Evolutionary conservation across 2,113 vertebrate genomes (phyloP).

Genomic region (Lagopus muta): DNA sequence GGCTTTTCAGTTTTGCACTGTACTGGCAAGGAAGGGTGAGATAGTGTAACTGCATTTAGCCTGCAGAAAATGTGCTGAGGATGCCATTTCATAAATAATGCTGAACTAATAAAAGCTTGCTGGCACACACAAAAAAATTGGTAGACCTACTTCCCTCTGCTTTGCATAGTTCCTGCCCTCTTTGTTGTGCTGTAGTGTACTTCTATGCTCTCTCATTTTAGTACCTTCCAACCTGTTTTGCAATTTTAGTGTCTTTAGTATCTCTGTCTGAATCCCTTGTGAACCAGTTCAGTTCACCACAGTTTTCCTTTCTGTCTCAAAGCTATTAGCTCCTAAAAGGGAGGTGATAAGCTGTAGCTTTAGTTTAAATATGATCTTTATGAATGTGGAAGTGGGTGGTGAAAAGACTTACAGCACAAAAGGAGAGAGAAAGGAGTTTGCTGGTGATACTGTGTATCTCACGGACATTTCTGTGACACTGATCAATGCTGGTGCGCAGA

Average conservation of each 20-base stretch:
- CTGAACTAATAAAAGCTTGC: background rate
- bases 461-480: background rate
- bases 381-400: background rate
- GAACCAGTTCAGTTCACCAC: background rate
- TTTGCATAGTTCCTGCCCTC: accelerated
- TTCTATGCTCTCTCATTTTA: background rate
- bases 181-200: background rate
- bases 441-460: background rate
- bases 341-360: background rate
- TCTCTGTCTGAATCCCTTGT: background rate
- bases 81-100: background rate
- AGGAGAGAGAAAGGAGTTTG: background rate
- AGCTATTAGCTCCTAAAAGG: background rate
- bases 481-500: background rate
- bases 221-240: background rate
- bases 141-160: background rate
- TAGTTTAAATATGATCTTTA: background rate
- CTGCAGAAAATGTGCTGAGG: background rate
- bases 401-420: background rate
- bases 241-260: background rate
- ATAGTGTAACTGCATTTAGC: background rate
- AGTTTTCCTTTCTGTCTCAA: background rate
- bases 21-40: background rate
- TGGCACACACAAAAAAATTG: background rate
- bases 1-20: background rate